Percentiles rank a stretch among this genome's conserved stretches.
These are phyloP conservation scores for Cantharis flavilabris DNA, from an alignment of 2,888 invertebrate genomes.

Conservation along the genomic window DNA sequence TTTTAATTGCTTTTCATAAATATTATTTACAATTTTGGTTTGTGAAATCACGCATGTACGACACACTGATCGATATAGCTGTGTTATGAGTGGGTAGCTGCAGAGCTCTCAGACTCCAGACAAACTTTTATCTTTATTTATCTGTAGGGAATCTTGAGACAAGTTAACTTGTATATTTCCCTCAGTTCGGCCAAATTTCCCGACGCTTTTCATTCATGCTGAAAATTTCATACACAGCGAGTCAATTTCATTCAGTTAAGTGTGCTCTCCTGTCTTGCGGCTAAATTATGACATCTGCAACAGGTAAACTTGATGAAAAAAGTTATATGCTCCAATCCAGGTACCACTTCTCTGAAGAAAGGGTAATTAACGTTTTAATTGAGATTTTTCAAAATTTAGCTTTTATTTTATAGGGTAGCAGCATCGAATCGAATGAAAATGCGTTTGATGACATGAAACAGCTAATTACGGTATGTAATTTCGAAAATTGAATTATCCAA, in stretches of 20 bases:
- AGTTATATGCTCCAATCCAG: conserved; percentile 50
- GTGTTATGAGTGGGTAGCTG: conserved; percentile 2
- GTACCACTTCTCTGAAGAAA: conserved; percentile 47
- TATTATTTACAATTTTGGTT: not conserved
- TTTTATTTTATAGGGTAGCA: conserved; percentile 60
- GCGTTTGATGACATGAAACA: conserved; percentile 70
- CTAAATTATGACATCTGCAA: conserved; percentile 17
- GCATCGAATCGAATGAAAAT: conserved; percentile 65
- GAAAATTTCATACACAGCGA: conserved; percentile 9
- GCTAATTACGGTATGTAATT: conserved; percentile 60
- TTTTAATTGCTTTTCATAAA: not conserved
- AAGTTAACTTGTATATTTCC: not conserved
- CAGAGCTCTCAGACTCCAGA: conserved; percentile 2
- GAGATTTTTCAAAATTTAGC: not conserved
- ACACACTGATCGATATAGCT: conserved; percentile 14
- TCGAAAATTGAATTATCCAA: not conserved
- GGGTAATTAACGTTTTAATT: conserved; percentile 40
- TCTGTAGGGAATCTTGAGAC: not conserved
- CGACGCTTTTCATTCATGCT: conserved; percentile 21
- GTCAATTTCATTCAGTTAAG: conserved; percentile 16
- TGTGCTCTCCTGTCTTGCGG: not conserved
- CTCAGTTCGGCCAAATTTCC: not conserved
- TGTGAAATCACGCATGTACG: conserved; percentile 16
- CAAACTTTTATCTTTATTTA: conserved; percentile 9
- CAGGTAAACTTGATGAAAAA: conserved; percentile 43